These are phyloP conservation scores for Dione vanillae DNA, from an alignment of 2,888 invertebrate species.

Conservation along the genomic window DNA sequence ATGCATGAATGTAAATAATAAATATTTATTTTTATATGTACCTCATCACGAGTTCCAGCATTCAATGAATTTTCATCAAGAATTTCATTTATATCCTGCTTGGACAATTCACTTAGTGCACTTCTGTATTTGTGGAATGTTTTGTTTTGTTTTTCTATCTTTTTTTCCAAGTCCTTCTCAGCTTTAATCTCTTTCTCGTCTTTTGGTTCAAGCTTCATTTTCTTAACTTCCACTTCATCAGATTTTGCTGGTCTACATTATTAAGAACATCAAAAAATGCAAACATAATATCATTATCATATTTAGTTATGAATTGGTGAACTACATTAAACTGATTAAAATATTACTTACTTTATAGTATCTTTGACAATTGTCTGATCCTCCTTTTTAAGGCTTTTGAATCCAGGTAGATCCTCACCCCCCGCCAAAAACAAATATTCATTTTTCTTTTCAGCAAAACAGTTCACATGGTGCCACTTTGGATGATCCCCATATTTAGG, in stretches of 20 bases:
- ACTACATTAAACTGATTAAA: neutral
- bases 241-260: slow-evolving; percentile 58
- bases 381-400: slow-evolving; percentile 86
- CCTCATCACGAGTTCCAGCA: slow-evolving; percentile 86
- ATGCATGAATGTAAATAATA: neutral
- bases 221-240: slow-evolving; percentile 87
- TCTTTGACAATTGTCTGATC: slow-evolving; percentile 87
- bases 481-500: slow-evolving; percentile 92
- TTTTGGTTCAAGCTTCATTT: slow-evolving; percentile 87
- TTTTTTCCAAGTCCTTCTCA: slow-evolving; percentile 82
- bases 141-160: slow-evolving; percentile 89
- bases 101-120: slow-evolving; percentile 79
- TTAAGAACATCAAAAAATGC: no score
- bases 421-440: slow-evolving; percentile 89
- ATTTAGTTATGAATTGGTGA: no score
- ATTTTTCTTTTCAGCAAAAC: slow-evolving; percentile 90
- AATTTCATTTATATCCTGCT: slow-evolving; percentile 85
- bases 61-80: slow-evolving; percentile 90
- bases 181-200: slow-evolving; percentile 77
- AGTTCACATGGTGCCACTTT: slow-evolving; percentile 96
- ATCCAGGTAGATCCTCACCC: slow-evolving; percentile 91
- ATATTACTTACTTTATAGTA: slow-evolving; percentile 85
- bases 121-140: slow-evolving; percentile 68
- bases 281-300: no score
- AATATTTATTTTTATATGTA: slow-evolving; percentile 59